A percentile compares a stretch with the other conserved stretches of the same genome.
These are phyloP conservation scores for Patella caerulea DNA, from an alignment of 2,888 invertebrate genomes.

Conservation along the genomic window DNA sequence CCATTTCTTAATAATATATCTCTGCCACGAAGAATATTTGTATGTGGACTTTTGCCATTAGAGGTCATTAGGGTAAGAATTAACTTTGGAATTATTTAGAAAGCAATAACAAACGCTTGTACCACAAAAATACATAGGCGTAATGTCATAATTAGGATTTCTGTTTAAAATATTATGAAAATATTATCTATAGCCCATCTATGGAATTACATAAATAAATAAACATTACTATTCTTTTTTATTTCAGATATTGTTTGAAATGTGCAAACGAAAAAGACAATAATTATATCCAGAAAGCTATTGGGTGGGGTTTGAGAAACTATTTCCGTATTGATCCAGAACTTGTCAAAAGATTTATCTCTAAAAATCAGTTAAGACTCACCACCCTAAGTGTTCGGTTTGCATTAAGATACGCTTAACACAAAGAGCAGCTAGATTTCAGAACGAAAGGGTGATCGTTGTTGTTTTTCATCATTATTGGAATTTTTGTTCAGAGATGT, in stretches of 20 bases:
- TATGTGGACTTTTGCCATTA: no score
- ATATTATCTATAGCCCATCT: no score
- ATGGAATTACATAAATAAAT: no score
- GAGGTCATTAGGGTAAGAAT: no score
- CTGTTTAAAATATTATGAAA: no score
- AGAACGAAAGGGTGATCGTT: no score
- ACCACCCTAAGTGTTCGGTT: slow-evolving; percentile 40
- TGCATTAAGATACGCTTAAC: slow-evolving; percentile 43
- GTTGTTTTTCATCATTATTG: no score
- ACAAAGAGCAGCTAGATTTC: background rate
- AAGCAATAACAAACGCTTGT: background rate
- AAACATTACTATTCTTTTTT: background rate
- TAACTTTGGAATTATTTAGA: background rate
- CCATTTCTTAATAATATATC: no score
- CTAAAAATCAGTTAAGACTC: slow-evolving; percentile 34
- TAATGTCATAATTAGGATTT: no score
- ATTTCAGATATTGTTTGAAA: slow-evolving; percentile 40
- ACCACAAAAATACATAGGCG: background rate
- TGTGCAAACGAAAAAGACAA: slow-evolving; percentile 44
- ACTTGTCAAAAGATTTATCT: slow-evolving; percentile 38
- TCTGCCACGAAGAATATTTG: no score
- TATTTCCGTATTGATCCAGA: slow-evolving; percentile 30
- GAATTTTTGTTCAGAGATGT: no score
- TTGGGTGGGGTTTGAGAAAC: slow-evolving; percentile 48
- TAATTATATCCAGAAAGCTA: slow-evolving; percentile 50